These are phyloP conservation scores for Sycophaga agraensis DNA, from an alignment of 1,140 invertebrate species.

Conservation along the genomic window DNA sequence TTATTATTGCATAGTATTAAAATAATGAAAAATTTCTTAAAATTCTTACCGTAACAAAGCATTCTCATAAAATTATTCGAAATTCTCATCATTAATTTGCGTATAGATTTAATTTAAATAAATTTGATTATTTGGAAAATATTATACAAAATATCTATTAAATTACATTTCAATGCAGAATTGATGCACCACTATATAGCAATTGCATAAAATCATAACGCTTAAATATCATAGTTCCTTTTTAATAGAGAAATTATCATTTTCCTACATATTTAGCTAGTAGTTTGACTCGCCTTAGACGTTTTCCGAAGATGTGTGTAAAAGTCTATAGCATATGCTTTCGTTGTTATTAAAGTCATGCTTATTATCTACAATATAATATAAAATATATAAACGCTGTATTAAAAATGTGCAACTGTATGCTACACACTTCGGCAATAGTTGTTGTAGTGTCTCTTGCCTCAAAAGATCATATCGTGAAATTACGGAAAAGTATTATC, in stretches of 20 bases:
- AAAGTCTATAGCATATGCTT: constrained; percentile 4
- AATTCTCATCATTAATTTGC: too few relatives aligned
- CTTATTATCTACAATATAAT: not conserved
- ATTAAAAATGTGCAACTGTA: not conserved
- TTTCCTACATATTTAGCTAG: not conserved
- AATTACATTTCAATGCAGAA: too few relatives aligned
- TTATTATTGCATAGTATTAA: too few relatives aligned
- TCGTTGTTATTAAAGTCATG: constrained; percentile 17
- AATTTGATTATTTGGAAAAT: too few relatives aligned
- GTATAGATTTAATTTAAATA: too few relatives aligned
- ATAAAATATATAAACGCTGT: constrained; percentile 1
- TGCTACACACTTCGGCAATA: too few relatives aligned
- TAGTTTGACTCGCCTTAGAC: constrained; percentile 15
- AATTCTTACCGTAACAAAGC: too few relatives aligned
- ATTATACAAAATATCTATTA: too few relatives aligned
- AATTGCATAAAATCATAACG: too few relatives aligned
- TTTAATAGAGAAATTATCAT: not conserved
- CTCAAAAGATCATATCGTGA: constrained; percentile 2
- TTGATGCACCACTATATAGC: too few relatives aligned
- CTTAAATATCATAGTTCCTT: not conserved
- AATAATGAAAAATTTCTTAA: too few relatives aligned
- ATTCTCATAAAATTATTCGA: too few relatives aligned
- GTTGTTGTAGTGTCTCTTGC: not conserved
- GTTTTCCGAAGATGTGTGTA: constrained; percentile 10
- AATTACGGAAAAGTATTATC: not conserved